Evolutionary conservation across 2,888 invertebrate genomes (phyloP).

Genomic region (Orchestes rusci): DNA sequence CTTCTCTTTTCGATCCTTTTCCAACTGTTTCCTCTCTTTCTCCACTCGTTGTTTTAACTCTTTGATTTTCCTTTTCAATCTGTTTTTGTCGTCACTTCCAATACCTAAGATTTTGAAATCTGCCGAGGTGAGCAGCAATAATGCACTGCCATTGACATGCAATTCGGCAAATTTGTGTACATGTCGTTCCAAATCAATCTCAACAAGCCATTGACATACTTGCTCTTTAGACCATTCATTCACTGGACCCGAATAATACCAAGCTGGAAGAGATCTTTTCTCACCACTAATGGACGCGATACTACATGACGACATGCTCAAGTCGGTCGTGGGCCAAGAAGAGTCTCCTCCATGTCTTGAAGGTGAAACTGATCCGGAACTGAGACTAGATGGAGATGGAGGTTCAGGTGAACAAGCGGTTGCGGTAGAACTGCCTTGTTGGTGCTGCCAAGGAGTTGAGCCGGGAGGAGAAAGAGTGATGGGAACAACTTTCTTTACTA

Average conservation of each 20-base stretch:
- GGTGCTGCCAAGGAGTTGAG: constrained; percentile 54
- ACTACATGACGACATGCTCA: constrained; percentile 54
- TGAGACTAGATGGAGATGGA: constrained; percentile 58
- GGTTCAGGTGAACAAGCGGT: constrained; percentile 49
- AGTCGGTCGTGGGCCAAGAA: constrained; percentile 47
- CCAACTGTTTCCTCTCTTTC: constrained; percentile 65
- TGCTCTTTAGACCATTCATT: constrained; percentile 74
- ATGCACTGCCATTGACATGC: constrained; percentile 79
- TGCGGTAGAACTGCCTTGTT: constrained; percentile 34
- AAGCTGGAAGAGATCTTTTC: constrained; percentile 56
- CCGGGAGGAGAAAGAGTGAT: constrained; percentile 56
- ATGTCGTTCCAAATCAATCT: constrained; percentile 78
- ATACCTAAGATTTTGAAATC: constrained; percentile 85
- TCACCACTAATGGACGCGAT: constrained; percentile 50
- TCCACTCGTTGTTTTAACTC: constrained; percentile 70
- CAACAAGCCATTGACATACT: constrained; percentile 86
- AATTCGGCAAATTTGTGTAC: constrained; percentile 82
- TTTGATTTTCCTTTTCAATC: constrained; percentile 79
- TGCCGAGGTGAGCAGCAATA: constrained; percentile 82
- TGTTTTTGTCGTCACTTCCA: constrained; percentile 70
- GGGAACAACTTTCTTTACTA: constrained; percentile 60
- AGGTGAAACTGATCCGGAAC: constrained; percentile 53
- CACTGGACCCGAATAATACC: constrained; percentile 66
- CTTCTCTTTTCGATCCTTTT: constrained; percentile 76
- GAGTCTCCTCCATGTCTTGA: constrained; percentile 46